These are phyloP conservation scores for Leucophora obtusa DNA, from an alignment of 2,888 invertebrate species.

Conservation along the genomic window DNA sequence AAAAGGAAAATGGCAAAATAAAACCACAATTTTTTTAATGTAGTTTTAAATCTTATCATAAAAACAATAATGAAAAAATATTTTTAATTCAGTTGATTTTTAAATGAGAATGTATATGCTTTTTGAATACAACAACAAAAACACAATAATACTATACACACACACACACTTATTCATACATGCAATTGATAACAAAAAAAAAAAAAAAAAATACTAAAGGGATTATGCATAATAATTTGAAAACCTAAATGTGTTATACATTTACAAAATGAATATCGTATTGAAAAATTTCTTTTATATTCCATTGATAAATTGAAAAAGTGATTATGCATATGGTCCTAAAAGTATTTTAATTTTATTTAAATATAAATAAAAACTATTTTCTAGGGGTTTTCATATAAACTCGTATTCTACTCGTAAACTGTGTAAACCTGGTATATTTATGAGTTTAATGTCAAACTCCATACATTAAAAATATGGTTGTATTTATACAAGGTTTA, in stretches of 20 bases:
- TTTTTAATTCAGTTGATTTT: conserved; percentile 24
- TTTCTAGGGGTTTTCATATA: too few relatives aligned
- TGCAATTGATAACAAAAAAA: neutral
- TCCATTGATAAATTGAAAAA: too few relatives aligned
- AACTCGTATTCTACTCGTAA: too few relatives aligned
- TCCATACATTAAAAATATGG: too few relatives aligned
- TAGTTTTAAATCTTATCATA: conserved; percentile 31
- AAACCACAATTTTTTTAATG: conserved; percentile 33
- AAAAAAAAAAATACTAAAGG: conserved; percentile 12
- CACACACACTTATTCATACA: neutral
- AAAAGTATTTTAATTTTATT: conserved; percentile 8
- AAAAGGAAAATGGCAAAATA: conserved; percentile 1
- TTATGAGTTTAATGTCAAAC: too few relatives aligned
- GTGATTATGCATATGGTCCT: too few relatives aligned
- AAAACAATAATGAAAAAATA: conserved; percentile 25
- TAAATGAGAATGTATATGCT: conserved; percentile 26
- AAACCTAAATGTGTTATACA: too few relatives aligned
- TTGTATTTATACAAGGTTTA: too few relatives aligned
- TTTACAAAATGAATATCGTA: too few relatives aligned
- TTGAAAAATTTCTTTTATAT: too few relatives aligned
- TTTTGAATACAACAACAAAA: neutral
- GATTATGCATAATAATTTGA: too few relatives aligned
- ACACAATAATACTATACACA: neutral
- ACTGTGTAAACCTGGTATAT: too few relatives aligned
- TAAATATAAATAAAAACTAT: conserved; percentile 1